Base-by-base conservation (phyloP, 1,140 invertebrate genomes). In the Psilanteris sp. region DNA sequence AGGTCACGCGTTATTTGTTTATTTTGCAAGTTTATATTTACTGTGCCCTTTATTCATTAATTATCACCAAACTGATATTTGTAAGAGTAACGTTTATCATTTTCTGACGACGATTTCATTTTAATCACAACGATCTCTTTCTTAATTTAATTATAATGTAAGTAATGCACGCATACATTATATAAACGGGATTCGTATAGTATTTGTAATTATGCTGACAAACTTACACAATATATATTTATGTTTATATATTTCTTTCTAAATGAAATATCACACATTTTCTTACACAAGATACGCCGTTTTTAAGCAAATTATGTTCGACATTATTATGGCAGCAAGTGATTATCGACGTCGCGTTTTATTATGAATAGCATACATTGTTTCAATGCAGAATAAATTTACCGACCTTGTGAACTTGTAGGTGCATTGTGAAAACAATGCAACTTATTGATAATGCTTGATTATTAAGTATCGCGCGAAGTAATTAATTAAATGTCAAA, bases 251-350 rank as follows among this genome's bases (percentile, higher is more conserved):
- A 55, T 4, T 44, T 57, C 26, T 57, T 41, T 48, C 50, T 68
- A 68, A 50, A 48, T 57, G 52, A 68, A 68, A 68, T 68, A 68
- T 68, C 64, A 68, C 64, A 57, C 64, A 31, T 66, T 52, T 64
- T 52, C 9, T 64, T 55, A 55, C 37, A 66, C 31, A 15, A 31
- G 48, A 46, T 55, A 67, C 39, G 62, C n/a, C 18, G 31, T 20
- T 27, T 26, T 55, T 48, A 66, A 66, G 61, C 61, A 54, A 66
- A 44, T 54, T 66, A 31, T 62, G 6, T 48, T 39, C 24, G 6
- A 36, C 14, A 15, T 22, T 59, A 14, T 48, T 52, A 67, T 67
- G 48, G 48, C 50, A 67, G 62, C 26, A 44, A 50, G 61, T 66
- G 61, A 66, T 66, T 54, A 54, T 66, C 48, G 37, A 20, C 46